A percentile compares a stretch with the other conserved stretches of the same genome.
These are phyloP conservation scores for Caenorhabditis panamensis DNA, from an alignment of 2,888 invertebrate species.

Conservation along the genomic window DNA sequence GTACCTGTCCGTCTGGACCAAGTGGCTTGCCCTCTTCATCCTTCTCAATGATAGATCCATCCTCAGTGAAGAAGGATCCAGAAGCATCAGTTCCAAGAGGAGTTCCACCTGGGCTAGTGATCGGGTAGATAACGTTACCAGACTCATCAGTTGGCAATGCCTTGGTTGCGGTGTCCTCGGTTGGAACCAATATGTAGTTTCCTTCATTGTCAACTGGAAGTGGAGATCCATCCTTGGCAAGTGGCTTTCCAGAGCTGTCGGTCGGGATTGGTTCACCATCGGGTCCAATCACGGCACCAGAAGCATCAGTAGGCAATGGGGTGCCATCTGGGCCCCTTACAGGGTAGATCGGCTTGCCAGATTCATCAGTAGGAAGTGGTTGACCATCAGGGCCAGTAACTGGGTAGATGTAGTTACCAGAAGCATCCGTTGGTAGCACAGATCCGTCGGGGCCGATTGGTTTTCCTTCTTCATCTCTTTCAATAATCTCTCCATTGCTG, in stretches of 20 bases:
- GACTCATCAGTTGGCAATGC: constrained; percentile 65
- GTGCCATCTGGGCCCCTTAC: constrained; percentile 59
- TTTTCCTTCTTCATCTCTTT: constrained; percentile 58
- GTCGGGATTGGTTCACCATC: constrained; percentile 60
- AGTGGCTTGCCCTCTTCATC: constrained; percentile 60
- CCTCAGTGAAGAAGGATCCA: constrained; percentile 62
- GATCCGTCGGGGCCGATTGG: constrained; percentile 62
- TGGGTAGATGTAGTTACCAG: constrained; percentile 67
- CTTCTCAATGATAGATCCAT: constrained; percentile 44
- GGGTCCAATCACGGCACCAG: constrained; percentile 54
- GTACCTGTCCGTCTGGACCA: constrained; percentile 33
- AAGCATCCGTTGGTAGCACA: constrained; percentile 60
- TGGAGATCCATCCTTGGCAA: constrained; percentile 58
- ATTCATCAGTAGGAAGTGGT: constrained; percentile 63
- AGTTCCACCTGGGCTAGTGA: constrained; percentile 54
- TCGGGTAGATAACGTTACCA: constrained; percentile 68
- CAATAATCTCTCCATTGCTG: constrained; percentile 32
- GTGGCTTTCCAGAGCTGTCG: constrained; percentile 56
- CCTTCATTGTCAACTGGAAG: constrained; percentile 55
- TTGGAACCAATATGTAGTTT: constrained; percentile 56
- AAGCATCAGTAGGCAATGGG: constrained; percentile 57
- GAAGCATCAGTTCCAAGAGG: constrained; percentile 70
- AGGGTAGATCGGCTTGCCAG: constrained; percentile 63
- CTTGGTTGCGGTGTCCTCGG: constrained; percentile 32
- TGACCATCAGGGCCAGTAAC: constrained; percentile 60